Conservation (phyloP, 2,113 vertebrate genomes). For the Macquaria australasica region DNA sequence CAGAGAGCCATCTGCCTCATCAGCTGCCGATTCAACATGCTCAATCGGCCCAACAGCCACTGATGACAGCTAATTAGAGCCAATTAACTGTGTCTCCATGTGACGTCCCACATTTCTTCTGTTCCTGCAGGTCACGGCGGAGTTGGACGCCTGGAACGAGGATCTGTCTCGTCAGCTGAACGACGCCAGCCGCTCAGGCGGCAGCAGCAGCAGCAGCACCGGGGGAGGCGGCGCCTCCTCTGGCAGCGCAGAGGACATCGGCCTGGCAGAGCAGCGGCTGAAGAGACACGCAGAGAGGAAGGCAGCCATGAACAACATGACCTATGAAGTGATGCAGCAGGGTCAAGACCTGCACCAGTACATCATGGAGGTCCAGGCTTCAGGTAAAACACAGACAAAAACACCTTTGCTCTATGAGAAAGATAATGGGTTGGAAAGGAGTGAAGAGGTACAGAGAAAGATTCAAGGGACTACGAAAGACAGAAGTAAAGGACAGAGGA, state of each 20-base stretch:
- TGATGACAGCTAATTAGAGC: neutral
- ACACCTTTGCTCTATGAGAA: neutral
- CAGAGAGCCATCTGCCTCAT: neutral
- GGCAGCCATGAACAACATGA: slow-evolving; percentile 98
- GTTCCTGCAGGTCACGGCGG: slow-evolving; percentile 90
- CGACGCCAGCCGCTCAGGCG: slow-evolving; percentile 55
- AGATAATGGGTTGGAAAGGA: neutral
- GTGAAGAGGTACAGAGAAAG: neutral
- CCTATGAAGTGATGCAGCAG: slow-evolving; percentile 98
- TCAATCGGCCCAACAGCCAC: neutral
- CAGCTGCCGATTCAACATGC: neutral
- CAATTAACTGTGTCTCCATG: neutral
- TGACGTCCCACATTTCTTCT: slow-evolving; percentile 16
- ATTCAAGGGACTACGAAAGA: neutral
- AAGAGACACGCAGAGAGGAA: slow-evolving; percentile 95
- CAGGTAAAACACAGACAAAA: slow-evolving; percentile 83
- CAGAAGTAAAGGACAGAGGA: neutral
- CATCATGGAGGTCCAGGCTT: slow-evolving; percentile 99
- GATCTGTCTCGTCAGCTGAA: slow-evolving; percentile 91
- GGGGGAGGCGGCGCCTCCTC: slow-evolving; percentile 51
- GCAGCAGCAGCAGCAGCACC: slow-evolving; percentile 32
- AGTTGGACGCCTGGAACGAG: slow-evolving; percentile 97
- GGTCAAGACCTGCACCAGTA: slow-evolving; percentile 98
- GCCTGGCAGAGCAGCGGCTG: slow-evolving; percentile 93
- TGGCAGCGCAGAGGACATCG: slow-evolving; percentile 88